A percentile compares a stretch with the other conserved stretches of the same genome.
These are phyloP conservation scores for Portevinia maculata DNA, from an alignment of 2,888 invertebrate species.

Conservation along the genomic window DNA sequence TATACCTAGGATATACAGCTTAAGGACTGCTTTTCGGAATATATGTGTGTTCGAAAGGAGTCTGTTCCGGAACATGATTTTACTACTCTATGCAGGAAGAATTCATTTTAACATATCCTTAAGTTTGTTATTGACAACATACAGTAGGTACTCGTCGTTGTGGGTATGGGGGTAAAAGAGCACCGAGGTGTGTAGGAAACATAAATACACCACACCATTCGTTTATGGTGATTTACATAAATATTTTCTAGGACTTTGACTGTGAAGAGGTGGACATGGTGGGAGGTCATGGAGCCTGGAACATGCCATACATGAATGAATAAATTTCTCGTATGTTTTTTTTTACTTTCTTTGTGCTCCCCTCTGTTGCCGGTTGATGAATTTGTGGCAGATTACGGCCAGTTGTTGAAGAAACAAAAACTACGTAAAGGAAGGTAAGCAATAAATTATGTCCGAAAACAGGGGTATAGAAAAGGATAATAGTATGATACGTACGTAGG, in stretches of 20 bases:
- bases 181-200: constrained; percentile 56
- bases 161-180: constrained; percentile 9
- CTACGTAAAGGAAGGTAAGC: constrained; percentile 42
- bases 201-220: constrained; percentile 71
- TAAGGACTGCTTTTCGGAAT: constrained; percentile 17
- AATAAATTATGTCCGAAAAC: constrained; percentile 70
- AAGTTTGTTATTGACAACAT: constrained; percentile 70
- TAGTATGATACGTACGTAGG: constrained; percentile 51
- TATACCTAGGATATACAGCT: not conserved
- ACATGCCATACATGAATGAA: constrained; percentile 63
- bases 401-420: constrained; percentile 28
- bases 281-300: constrained; percentile 38
- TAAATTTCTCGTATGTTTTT: constrained; percentile 55
- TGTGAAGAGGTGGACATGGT: not conserved
- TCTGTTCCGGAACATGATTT: constrained; percentile 73
- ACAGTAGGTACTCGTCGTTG: constrained; percentile 11
- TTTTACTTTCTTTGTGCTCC: constrained; percentile 6
- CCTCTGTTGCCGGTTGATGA: constrained; percentile 56
- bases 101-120: constrained; percentile 66
- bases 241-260: constrained; percentile 55
- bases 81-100: constrained; percentile 50
- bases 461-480: constrained; percentile 57
- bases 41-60: constrained; percentile 18
- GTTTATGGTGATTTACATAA: constrained; percentile 74
- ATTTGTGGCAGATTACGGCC: constrained; percentile 61